phyloP scores from a whole-genome alignment of 2,113 vertebrate species.

The Perognathus longimembris region DNA sequence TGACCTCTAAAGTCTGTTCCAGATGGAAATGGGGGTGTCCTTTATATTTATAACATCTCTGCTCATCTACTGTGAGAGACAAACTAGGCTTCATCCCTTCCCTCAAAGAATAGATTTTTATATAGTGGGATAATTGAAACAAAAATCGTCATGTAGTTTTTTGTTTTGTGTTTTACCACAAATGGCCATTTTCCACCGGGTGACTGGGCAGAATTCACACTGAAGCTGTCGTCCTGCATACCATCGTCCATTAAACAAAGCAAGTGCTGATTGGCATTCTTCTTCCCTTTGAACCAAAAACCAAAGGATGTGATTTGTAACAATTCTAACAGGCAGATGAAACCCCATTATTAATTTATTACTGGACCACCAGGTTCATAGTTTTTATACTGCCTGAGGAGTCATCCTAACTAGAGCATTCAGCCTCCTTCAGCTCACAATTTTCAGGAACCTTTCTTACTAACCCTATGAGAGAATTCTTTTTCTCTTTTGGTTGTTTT shows the following conservation, averaged over 20 bases:
- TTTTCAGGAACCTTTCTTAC: background rate
- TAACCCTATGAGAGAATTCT: background rate
- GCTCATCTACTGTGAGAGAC: background rate
- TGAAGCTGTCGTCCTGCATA: conserved; percentile 97
- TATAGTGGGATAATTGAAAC: background rate
- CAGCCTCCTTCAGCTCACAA: background rate
- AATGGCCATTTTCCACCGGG: conserved; percentile 98
- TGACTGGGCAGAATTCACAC: conserved; percentile 97
- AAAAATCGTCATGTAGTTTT: background rate
- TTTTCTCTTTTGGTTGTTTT: too few species aligned
- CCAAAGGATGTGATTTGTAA: conserved; percentile 46
- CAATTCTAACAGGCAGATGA: background rate
- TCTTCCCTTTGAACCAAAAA: conserved; percentile 90
- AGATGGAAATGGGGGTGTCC: background rate
- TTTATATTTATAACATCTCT: background rate
- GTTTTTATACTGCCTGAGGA: background rate
- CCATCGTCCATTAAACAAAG: conserved; percentile 96
- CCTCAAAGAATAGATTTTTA: background rate
- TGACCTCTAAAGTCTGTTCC: conserved; percentile 13
- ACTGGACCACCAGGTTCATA: background rate
- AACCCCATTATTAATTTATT: background rate
- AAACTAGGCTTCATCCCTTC: background rate
- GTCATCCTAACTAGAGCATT: background rate
- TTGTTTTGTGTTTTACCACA: conserved; percentile 94
- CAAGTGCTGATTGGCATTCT: conserved; percentile 93